phyloP scores from a whole-genome alignment of 1,140 invertebrate genomes.

The Caenorhabditis latens region DNA sequence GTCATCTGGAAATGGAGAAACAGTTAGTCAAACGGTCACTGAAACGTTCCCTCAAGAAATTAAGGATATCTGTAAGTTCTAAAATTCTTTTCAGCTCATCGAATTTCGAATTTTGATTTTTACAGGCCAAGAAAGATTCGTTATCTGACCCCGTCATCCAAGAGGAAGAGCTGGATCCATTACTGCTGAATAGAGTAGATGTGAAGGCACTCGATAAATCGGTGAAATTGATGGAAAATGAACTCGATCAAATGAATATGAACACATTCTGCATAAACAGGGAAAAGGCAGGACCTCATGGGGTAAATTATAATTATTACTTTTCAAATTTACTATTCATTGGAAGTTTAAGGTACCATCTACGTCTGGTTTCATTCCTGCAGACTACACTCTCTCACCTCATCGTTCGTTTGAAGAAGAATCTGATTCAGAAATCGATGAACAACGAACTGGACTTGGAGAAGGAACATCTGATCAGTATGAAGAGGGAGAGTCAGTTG shows the following conservation, averaged over 20 bases:
- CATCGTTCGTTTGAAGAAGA: background rate
- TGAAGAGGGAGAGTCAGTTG: constrained; percentile 19
- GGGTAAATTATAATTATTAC: background rate
- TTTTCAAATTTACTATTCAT: background rate
- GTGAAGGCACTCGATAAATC: background rate
- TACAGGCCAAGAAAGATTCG: constrained; percentile 4
- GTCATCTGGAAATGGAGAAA: background rate
- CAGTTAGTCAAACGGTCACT: constrained; percentile 14
- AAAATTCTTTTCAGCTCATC: background rate
- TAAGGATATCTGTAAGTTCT: background rate
- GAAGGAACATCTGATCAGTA: constrained; percentile 36
- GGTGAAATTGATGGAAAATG: background rate
- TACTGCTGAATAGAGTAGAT: background rate
- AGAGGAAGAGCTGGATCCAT: background rate
- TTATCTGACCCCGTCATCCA: background rate
- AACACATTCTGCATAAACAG: background rate
- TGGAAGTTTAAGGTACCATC: background rate
- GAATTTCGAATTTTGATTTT: background rate
- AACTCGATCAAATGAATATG: background rate
- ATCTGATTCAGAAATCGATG: constrained; percentile 13
- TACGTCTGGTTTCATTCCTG: background rate
- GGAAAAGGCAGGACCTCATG: constrained; percentile 3
- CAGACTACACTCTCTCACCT: background rate
- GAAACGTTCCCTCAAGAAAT: background rate
- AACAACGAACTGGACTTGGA: constrained; percentile 1